These are phyloP conservation scores for Coendou prehensilis DNA, from an alignment of 2,797 vertebrate species.

Conservation along the genomic window DNA sequence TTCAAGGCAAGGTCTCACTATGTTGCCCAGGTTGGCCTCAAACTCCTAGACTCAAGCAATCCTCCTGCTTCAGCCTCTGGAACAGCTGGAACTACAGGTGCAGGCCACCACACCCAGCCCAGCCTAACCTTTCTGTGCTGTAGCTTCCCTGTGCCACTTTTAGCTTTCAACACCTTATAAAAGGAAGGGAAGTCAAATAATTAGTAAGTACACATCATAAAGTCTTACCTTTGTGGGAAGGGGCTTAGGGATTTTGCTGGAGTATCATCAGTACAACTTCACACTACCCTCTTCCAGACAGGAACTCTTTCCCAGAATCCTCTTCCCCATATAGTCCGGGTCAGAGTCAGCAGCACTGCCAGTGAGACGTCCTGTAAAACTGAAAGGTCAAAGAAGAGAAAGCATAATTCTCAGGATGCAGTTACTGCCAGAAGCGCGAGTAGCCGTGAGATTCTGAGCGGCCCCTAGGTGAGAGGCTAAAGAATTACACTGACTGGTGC, in stretches of 20 bases:
- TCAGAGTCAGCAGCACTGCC: background rate
- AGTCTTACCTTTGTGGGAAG: background rate
- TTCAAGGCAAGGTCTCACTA: background rate
- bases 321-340: background rate
- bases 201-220: background rate
- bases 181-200: slow-evolving; percentile 11
- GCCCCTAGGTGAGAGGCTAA: background rate
- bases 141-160: background rate
- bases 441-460: background rate
- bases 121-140: background rate
- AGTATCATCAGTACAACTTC: background rate
- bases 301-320: background rate
- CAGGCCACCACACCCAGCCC: background rate
- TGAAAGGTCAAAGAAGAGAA: background rate
- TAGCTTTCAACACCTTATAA: background rate
- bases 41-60: background rate
- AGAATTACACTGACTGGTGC: background rate
- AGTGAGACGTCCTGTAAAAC: background rate
- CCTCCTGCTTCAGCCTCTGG: background rate
- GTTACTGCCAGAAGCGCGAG: background rate
- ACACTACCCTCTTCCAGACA: background rate
- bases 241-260: background rate
- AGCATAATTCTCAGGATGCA: background rate
- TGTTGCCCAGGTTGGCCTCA: background rate
- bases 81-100: background rate